phyloP scores from a whole-genome alignment of 2,113 vertebrate genomes.

The Vulpes lagopus region DNA sequence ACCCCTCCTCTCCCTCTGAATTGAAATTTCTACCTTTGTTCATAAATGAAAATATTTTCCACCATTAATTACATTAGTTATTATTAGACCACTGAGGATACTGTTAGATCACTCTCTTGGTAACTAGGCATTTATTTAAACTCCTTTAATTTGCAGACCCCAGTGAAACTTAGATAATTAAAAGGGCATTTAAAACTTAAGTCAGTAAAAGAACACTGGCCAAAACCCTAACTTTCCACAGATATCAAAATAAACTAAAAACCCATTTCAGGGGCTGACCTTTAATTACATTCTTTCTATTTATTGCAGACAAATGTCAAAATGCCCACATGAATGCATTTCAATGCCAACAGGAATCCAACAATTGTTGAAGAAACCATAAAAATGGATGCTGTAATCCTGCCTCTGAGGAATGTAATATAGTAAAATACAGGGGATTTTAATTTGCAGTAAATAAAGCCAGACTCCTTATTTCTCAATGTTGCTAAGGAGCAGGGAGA shows the following conservation, averaged over 20 bases:
- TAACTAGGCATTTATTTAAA: constrained; percentile 64
- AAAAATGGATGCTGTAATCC: constrained; percentile 26
- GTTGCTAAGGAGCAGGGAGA: not conserved
- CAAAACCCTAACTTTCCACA: constrained; percentile 58
- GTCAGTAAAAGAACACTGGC: constrained; percentile 56
- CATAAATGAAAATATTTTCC: constrained; percentile 56
- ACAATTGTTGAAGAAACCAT: constrained; percentile 39
- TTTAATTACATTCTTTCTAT: constrained; percentile 72
- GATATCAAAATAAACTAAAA: constrained; percentile 71
- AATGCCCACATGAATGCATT: constrained; percentile 3
- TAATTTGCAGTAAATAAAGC: constrained; percentile 48
- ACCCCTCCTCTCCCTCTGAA: not conserved
- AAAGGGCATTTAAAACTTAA: constrained; percentile 69
- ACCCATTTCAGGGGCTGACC: constrained; percentile 52
- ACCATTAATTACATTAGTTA: constrained; percentile 39
- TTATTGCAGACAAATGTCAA: constrained; percentile 74
- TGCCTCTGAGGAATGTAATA: not conserved
- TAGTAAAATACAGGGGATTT: not conserved
- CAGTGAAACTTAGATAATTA: constrained; percentile 58
- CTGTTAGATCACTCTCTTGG: constrained; percentile 32
- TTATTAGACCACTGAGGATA: constrained; percentile 24
- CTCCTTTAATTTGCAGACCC: constrained; percentile 46
- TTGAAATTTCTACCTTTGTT: not conserved
- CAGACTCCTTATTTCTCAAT: not conserved
- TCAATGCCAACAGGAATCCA: constrained; percentile 1